phyloP scores from a whole-genome alignment of 2,888 invertebrate genomes.

The Cecidostiba fungosa region DNA sequence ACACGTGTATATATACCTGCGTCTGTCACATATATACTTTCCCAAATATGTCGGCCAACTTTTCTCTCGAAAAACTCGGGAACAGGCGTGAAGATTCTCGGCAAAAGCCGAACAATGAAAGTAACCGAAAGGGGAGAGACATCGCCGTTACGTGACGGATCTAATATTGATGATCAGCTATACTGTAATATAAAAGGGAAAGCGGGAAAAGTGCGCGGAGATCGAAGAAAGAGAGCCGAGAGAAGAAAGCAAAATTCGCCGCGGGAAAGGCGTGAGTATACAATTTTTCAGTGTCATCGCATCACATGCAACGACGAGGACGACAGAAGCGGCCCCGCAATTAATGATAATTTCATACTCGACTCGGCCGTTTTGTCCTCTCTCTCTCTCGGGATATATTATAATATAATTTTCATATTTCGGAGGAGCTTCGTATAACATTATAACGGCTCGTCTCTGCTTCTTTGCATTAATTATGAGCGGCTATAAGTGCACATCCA shows the following conservation, averaged over 20 bases:
- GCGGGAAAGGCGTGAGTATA: slow-evolving; percentile 5
- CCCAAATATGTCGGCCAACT: neutral
- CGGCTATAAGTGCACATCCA: slow-evolving; percentile 12
- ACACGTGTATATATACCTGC: neutral
- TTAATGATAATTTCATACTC: slow-evolving; percentile 56
- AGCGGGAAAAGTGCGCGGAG: neutral
- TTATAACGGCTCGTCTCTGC: neutral
- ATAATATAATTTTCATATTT: slow-evolving; percentile 34
- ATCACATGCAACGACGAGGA: neutral
- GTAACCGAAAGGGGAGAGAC: neutral
- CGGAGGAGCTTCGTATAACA: neutral
- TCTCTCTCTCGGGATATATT: neutral
- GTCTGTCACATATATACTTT: neutral
- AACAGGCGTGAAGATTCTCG: slow-evolving; percentile 27
- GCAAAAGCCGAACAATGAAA: neutral
- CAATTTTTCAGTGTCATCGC: slow-evolving; percentile 42
- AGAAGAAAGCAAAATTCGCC: slow-evolving; percentile 10
- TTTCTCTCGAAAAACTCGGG: neutral
- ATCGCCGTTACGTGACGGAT: slow-evolving; percentile 11
- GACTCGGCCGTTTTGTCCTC: slow-evolving; percentile 12
- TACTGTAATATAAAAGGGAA: neutral
- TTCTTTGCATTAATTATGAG: slow-evolving; percentile 28
- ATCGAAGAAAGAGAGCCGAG: neutral
- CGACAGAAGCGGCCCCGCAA: slow-evolving; percentile 16
- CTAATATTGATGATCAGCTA: slow-evolving; percentile 1